Conservation (phyloP, 2,797 vertebrate genomes). For the Gobio occitaniae region DNA sequence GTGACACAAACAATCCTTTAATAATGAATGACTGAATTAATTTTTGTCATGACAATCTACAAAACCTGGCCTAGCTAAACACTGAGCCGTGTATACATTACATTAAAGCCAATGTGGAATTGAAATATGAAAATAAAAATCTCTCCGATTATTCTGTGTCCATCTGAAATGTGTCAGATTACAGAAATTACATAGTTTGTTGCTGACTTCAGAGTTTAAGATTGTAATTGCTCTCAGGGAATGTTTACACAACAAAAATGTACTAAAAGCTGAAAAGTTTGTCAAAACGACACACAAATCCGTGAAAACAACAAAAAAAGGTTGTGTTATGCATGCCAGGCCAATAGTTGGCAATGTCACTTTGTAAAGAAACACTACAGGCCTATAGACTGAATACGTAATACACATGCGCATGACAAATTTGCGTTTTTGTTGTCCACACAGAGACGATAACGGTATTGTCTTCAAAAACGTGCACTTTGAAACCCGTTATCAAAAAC, state of each 20-base stretch:
- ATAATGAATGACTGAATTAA: not conserved
- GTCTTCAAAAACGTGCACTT: not conserved
- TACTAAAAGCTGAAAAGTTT: not conserved
- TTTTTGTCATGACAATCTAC: not conserved
- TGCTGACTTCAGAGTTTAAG: not conserved
- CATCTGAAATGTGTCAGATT: not conserved
- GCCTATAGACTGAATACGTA: too few relatives aligned
- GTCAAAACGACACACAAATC: not conserved
- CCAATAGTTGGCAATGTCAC: not conserved
- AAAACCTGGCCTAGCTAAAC: constrained; percentile 6
- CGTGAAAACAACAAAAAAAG: not conserved
- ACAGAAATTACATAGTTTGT: not conserved
- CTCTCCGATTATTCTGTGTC: not conserved
- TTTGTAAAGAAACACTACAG: not conserved
- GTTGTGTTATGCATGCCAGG: not conserved
- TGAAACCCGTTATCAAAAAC: not conserved
- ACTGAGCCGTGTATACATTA: not conserved
- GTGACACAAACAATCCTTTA: not conserved
- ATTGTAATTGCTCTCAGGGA: not conserved
- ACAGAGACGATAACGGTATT: not conserved
- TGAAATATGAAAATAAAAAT: not conserved
- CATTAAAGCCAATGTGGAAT: not conserved
- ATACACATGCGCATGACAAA: too few relatives aligned
- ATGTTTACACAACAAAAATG: not conserved
- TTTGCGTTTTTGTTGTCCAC: too few relatives aligned